Base-by-base conservation (phyloP, 2,113 vertebrate species). In the Rhinoderma darwinii region DNA sequence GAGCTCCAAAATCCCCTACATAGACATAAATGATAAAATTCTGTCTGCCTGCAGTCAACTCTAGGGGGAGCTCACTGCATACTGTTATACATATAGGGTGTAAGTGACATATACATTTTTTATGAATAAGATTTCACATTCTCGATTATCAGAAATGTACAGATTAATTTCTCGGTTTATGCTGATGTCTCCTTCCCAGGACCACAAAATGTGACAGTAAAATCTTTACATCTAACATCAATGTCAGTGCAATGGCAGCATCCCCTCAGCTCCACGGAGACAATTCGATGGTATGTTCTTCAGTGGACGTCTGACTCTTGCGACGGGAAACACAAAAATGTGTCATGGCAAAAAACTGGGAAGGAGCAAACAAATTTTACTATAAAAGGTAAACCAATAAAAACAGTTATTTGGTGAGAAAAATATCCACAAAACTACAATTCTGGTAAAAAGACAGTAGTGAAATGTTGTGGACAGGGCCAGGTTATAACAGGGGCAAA, bases 221-320 rank as follows among this genome's bases (percentile, higher is more conserved):
- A 12, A 50, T 14, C 43, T 0, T 51, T 87, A 74, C 77, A 87
- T 0, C 11, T 2, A 30, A 88, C 89, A 39, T 39, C 59, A 27
- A 4, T 91, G 12, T 72, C 0, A 1, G 90, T 93, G 1, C 12
- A 1, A 30, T 94, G 93, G 93, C 11, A 88, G 63, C 79, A 0
- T 1, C 91, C 91, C 0, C 6, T 0, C 2, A 7, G 0, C 11
- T 11, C 25, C 0, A 0, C 15, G 4, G 85, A n/a, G 3, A 0
- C 88, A 30, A 85, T 0, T 0, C 75, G 89, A 47, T 92, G 91
- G 66, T 92, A 91, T 82, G 7, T 93, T 0, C 88, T 93, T 59
- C 92, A 94, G 75, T 92, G 92, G 91, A 0, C 43, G 0, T 79
- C 68, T n/a, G 68, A 20, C 18, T 0, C 35, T 22, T 83, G 0